Evolutionary conservation across 2,888 invertebrate species (phyloP), one percentile per base, ranked within the genome.

Genomic region (Plutella xylostella): DNA sequence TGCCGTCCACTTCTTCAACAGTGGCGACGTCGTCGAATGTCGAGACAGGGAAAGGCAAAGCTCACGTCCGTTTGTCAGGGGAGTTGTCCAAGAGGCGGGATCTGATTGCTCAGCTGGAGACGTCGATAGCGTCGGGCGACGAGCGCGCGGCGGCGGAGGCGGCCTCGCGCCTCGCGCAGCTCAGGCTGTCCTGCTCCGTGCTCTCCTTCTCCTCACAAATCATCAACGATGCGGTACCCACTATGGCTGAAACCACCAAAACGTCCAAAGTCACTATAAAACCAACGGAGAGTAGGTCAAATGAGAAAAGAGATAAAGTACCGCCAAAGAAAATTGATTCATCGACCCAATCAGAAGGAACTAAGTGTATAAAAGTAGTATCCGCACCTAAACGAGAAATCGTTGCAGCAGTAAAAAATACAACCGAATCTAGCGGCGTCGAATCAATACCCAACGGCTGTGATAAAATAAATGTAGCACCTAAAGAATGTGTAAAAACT

Each of bases 111-210:
- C 86, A 90, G 66, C 76, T 94, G 44, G 93, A 94, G 70, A 86
- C 86, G 45, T 91, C 93, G 2, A 94, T 94, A 56, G 88, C 90
- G 3, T 88, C 87, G 61, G 93, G 93, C 6, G 89, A 93, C 58
- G 88, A 92, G 70, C 86, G 85, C 42, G 87, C 90, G 53, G 93
- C 94, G 2, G 90, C 93, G 0, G 87, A 87, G 51, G 86, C 92
- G 41, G 93, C 94, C 1, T 86, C 88, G 52, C 91, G 93, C 68
- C 75, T 94, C 53, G 93, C 93, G 0, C 88, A 91, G 51, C 74
- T 92, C 49, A 90, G 91, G 66, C 87, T 93, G 42, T 90, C 90
- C 47, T 92, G 92, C 71, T 91, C 90, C 30, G 92, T 83, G 17
- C 53, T 83, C 35, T 80, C 82, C 17, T 80, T 77, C 59, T 72